Conservation (phyloP, 92 coral and sea anemone species). For the Epizoanthus illoricatus region DNA sequence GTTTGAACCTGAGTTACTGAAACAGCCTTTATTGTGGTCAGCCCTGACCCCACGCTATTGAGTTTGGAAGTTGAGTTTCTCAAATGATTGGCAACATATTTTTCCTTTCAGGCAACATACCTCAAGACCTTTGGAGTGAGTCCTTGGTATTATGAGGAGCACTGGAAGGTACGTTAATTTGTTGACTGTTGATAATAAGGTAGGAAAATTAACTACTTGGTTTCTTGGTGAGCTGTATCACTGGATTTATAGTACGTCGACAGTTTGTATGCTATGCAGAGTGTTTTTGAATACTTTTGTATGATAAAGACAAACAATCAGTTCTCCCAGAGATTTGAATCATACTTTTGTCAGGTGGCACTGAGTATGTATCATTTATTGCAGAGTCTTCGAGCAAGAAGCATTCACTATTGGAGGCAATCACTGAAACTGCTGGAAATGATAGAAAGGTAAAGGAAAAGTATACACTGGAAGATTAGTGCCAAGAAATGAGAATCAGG, state of each 20-base stretch:
- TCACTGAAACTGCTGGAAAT: slow-evolving; percentile 72
- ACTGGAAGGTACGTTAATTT: slow-evolving; percentile 81
- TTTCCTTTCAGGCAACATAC: slow-evolving; percentile 54
- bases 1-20: background rate
- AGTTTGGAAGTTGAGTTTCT: background rate
- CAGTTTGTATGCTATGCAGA: no score
- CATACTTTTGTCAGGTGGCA: background rate
- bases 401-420: slow-evolving; percentile 85
- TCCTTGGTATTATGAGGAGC: slow-evolving; percentile 91
- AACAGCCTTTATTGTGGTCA: background rate
- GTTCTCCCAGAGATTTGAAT: no score
- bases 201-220: background rate
- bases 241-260: no score
- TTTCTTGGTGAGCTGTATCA: no score
- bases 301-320: no score
- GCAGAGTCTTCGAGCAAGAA: slow-evolving; percentile 87
- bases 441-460: slow-evolving; percentile 64
- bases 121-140: slow-evolving; percentile 69
- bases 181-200: background rate
- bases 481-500: background rate
- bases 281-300: no score
- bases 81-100: background rate
- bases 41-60: background rate
- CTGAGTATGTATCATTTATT: background rate
- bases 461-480: background rate